Percentiles rank a stretch among this genome's conserved stretches.
Evolutionary conservation across 2,113 vertebrate species (phyloP).

Genomic region (Craseonycteris thonglongyai): DNA sequence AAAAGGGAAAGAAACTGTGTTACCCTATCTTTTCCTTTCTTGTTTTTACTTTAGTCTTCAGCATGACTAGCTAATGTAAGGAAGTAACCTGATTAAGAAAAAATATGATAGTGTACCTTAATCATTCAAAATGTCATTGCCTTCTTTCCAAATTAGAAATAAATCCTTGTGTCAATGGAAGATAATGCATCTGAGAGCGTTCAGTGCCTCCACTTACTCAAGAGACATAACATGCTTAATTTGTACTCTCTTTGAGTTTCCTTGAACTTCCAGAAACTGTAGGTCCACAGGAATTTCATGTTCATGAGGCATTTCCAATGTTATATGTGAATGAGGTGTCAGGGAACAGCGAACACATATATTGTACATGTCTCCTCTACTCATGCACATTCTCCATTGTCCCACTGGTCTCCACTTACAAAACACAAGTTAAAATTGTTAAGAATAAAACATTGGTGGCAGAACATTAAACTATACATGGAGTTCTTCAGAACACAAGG

Average conservation of each 20-base stretch:
- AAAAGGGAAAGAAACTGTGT: not conserved
- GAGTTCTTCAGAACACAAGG: not conserved
- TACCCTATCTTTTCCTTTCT: not conserved
- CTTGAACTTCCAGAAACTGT: not conserved
- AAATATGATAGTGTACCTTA: rapidly evolving
- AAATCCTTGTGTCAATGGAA: not conserved
- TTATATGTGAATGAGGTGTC: not conserved
- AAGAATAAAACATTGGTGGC: not conserved
- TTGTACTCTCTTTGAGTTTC: not conserved
- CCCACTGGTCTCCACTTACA: not conserved
- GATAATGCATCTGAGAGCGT: rapidly evolving
- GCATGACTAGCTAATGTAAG: not conserved
- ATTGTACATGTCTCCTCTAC: not conserved
- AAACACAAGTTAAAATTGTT: not conserved
- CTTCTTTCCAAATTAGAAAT: not conserved
- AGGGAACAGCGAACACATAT: not conserved
- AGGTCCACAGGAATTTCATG: not conserved
- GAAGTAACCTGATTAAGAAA: not conserved
- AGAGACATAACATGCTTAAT: not conserved
- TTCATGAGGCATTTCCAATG: not conserved
- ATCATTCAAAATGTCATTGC: not conserved
- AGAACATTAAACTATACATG: not conserved
- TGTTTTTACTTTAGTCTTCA: not conserved
- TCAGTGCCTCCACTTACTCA: not conserved
- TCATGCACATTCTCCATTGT: not conserved